A percentile compares a stretch with the other conserved stretches of the same genome.
Evolutionary conservation across 35 echinoderm and acorn worm genomes (phyloP).

Genomic region (Apostichopus parvimensis): DNA sequence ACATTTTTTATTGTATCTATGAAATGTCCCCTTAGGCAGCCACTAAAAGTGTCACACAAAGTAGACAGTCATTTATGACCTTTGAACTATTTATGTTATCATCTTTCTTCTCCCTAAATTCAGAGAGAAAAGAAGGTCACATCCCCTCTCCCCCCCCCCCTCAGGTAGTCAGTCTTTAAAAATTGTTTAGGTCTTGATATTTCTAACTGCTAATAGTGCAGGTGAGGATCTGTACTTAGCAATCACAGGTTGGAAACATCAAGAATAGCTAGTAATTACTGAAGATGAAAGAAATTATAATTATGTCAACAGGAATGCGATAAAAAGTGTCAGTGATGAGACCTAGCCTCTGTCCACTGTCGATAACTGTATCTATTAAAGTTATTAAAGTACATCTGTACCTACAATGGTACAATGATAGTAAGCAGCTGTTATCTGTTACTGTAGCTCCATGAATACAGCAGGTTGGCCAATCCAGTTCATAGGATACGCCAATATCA

Average conservation of each 20-base stretch:
- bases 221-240: neutral
- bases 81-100: conserved; percentile 3
- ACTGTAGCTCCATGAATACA: too few species aligned
- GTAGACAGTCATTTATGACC: neutral
- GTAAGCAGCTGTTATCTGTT: too few species aligned
- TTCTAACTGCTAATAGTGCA: neutral
- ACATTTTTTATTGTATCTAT: neutral
- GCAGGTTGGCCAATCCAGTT: too few species aligned
- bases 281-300: neutral
- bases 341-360: too few species aligned
- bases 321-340: too few species aligned
- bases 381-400: too few species aligned
- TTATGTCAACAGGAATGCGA: too few species aligned
- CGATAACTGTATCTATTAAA: too few species aligned
- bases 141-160: neutral
- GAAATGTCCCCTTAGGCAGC: neutral
- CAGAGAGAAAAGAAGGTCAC: neutral
- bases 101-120: neutral
- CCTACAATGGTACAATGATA: too few species aligned
- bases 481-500: too few species aligned
- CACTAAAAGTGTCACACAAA: neutral
- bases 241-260: conserved; percentile 11
- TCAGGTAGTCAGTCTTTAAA: too few species aligned
- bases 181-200: too few species aligned
- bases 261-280: neutral